A percentile compares a stretch with the other conserved stretches of the same genome.
Evolutionary conservation across 1,140 invertebrate genomes (phyloP).

Genomic region (Tachypleus tridentatus): DNA sequence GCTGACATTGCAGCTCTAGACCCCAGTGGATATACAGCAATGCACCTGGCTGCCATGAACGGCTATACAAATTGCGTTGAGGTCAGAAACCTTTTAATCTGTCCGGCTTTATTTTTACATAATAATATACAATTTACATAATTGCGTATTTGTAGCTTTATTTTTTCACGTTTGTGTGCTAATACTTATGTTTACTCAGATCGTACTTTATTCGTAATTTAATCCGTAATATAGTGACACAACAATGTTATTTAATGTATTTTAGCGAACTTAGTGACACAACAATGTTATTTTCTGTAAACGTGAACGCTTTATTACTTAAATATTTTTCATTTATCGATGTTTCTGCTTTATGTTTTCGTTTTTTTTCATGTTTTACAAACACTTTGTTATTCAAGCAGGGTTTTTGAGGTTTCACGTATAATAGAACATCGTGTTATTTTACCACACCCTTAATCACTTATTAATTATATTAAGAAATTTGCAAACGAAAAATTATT

Average conservation of each 20-base stretch:
- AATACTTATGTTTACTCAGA: not conserved
- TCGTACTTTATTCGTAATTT: not conserved
- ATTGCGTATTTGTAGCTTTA: not conserved
- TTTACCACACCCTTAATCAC: no score
- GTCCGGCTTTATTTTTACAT: not conserved
- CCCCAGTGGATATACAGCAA: slow-evolving; percentile 32
- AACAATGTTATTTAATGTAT: not conserved
- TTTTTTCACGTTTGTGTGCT: not conserved
- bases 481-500: no score
- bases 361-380: no score
- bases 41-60: slow-evolving; percentile 34
- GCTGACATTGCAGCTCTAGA: slow-evolving; percentile 21
- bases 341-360: no score
- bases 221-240: not conserved
- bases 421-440: no score
- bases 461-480: no score
- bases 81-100: slow-evolving; percentile 3
- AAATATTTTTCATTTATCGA: no score
- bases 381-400: no score
- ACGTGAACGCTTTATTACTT: no score
- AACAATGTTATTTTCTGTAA: no score
- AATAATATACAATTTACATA: not conserved
- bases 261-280: no score
- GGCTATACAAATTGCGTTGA: slow-evolving; percentile 31
- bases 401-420: no score